phyloP scores from a whole-genome alignment of 2,797 vertebrate genomes.

The Lepidocolaptes lacrymiger region DNA sequence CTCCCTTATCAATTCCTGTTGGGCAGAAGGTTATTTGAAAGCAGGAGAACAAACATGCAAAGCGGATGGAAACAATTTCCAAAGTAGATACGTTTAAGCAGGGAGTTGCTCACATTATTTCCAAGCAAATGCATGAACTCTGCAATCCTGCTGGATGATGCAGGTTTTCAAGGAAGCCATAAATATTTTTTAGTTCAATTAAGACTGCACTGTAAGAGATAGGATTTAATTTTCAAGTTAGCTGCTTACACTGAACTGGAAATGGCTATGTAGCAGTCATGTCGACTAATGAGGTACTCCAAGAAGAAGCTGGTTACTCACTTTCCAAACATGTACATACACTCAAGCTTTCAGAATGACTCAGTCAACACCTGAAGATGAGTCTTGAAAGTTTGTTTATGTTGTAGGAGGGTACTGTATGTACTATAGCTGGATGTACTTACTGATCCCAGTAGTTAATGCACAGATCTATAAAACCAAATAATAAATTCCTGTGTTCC shows the following conservation, averaged over 20 bases:
- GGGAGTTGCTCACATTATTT: not conserved
- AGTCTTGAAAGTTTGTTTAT: constrained; percentile 1
- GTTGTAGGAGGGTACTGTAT: not conserved
- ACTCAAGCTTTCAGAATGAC: constrained; percentile 3
- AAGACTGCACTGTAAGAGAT: not conserved
- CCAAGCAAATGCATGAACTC: not conserved
- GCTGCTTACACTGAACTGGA: not conserved
- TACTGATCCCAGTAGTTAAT: constrained; percentile 10
- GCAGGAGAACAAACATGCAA: not conserved
- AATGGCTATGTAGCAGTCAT: not conserved
- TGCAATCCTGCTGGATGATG: not conserved
- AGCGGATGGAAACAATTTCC: not conserved
- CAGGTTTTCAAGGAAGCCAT: not conserved
- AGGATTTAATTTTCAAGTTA: constrained; percentile 18
- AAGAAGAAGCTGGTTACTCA: constrained; percentile 15
- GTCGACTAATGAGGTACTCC: not conserved
- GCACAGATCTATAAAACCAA: not conserved
- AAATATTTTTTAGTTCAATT: not conserved
- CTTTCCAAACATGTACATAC: not conserved
- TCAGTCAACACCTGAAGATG: constrained; percentile 34
- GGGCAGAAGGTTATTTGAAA: not conserved
- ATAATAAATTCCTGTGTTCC: not conserved
- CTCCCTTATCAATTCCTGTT: not conserved
- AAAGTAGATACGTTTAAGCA: not conserved
- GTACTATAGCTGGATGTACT: not conserved